Base-by-base conservation (phyloP, 30 jellyfish, hydroid and myxozoan species). In the Nemopilema nomurai region DNA sequence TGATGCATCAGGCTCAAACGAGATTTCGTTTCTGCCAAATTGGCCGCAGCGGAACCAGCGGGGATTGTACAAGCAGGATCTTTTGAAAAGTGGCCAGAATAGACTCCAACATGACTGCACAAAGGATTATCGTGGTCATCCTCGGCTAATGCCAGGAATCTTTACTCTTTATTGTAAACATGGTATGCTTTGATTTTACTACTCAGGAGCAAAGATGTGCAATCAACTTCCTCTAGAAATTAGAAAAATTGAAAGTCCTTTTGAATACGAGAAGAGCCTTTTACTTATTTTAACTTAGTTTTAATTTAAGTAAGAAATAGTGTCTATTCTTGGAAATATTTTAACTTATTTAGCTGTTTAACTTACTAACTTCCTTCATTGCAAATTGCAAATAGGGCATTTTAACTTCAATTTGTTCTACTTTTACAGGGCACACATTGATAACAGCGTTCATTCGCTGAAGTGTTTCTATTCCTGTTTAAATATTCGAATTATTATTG, bases 101-200 rank as follows among this genome's bases (percentile, higher is more conserved):
- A 25, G 30, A 63, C 27, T 25, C 7, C 4, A 1, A 18, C 73
- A 63, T n/a, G 24, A 69, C 62, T 69, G 80, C 62, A 28, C 62
- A 28, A 69, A 69, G 23, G 31, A 69, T 8, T 69, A 69, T 69
- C 27, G 62, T 18, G 80, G 80, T 69, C 80, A 69, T 28, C 52
- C 80, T 18, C 6, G 27, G 25, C 31, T 69, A 31, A 69, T 31
- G 62, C 62, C 80, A 18, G 80, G 80, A 20, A 69, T 69, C 27
- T 69, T n/a, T 69, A 69, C 20, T 69, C 27, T 69, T n/a, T 69
- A 69, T 31, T 69, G 80, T 28, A 28, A 28, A 69, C 80, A 69
- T 31, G 80, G 80, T 28, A 69, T 26, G 62, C 57, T 41, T 41
- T 63, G 30, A 63, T 63, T 63, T 63, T 63, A 63, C 30, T 3